These are phyloP conservation scores for Ophion obscuratus DNA, from an alignment of 2,888 invertebrate genomes.

Conservation along the genomic window DNA sequence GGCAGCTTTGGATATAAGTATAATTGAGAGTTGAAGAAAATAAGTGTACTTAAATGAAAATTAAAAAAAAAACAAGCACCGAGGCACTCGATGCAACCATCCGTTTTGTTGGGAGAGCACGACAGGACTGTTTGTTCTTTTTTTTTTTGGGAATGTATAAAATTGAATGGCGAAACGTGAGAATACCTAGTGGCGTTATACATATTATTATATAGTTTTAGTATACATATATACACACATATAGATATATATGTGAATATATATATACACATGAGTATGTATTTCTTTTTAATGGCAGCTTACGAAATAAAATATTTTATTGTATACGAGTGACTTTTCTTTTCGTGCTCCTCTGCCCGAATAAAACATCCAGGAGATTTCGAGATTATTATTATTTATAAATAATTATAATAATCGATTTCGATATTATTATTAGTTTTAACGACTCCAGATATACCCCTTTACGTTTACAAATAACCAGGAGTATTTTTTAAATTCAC, in stretches of 20 bases:
- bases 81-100: slow-evolving; percentile 36
- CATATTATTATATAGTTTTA: slow-evolving; percentile 49
- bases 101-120: slow-evolving; percentile 47
- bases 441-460: no score
- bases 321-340: slow-evolving; percentile 60
- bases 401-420: no score
- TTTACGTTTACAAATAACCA: no score
- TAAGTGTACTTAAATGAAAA: slow-evolving; percentile 50
- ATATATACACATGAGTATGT: slow-evolving; percentile 62
- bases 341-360: not conserved
- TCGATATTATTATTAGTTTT: no score
- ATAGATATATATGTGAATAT: slow-evolving; percentile 26
- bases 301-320: slow-evolving; percentile 76
- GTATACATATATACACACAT: slow-evolving; percentile 28
- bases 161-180: slow-evolving; percentile 49
- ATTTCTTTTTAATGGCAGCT: slow-evolving; percentile 73
- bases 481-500: no score
- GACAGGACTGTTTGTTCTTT: not conserved
- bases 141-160: slow-evolving; percentile 52
- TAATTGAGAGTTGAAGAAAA: slow-evolving; percentile 27
- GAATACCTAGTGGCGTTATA: slow-evolving; percentile 59
- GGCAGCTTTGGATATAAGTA: slow-evolving; percentile 37
- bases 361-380: not conserved
- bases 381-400: not conserved
- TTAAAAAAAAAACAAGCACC: slow-evolving; percentile 24